These are phyloP conservation scores for Emmelina monodactyla DNA, from an alignment of 2,888 invertebrate species.

Conservation along the genomic window DNA sequence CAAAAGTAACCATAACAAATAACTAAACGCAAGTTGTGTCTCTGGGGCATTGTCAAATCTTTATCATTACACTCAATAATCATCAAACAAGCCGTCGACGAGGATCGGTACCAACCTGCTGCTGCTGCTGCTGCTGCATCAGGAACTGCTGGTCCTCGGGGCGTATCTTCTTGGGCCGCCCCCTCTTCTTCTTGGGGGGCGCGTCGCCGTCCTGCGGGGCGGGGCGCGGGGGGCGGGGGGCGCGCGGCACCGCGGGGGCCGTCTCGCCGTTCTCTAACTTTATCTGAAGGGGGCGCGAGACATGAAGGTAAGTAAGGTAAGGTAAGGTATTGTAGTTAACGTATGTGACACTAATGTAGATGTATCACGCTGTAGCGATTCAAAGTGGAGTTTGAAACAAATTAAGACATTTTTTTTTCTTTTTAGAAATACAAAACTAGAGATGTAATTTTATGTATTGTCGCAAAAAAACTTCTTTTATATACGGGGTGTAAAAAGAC, in stretches of 20 bases:
- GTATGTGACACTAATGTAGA: not conserved
- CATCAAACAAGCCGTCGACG: no score
- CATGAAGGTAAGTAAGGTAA: not conserved
- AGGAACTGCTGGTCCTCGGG: conserved; percentile 68
- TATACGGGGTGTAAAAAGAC: no score
- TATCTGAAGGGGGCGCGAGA: conserved; percentile 21
- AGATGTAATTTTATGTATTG: no score
- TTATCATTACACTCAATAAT: no score
- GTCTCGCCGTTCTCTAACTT: conserved; percentile 73
- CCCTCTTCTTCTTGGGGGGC: conserved; percentile 86
- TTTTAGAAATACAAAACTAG: no score
- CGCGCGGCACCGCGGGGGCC: conserved; percentile 63
- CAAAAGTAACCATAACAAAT: no score
- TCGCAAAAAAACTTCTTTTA: no score
- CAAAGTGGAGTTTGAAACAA: no score
- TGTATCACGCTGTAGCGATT: not conserved
- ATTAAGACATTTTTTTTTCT: no score
- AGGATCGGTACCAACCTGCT: not conserved
- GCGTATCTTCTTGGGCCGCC: conserved; percentile 86
- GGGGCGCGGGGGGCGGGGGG: conserved; percentile 39
- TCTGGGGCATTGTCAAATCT: no score
- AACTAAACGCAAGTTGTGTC: no score
- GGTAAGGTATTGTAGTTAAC: not conserved
- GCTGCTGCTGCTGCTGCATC: conserved; percentile 47
- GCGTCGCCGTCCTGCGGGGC: conserved; percentile 33